These are phyloP conservation scores for Sebastes trivittatus DNA, from an alignment of 2,797 vertebrate species.

Conservation along the genomic window DNA sequence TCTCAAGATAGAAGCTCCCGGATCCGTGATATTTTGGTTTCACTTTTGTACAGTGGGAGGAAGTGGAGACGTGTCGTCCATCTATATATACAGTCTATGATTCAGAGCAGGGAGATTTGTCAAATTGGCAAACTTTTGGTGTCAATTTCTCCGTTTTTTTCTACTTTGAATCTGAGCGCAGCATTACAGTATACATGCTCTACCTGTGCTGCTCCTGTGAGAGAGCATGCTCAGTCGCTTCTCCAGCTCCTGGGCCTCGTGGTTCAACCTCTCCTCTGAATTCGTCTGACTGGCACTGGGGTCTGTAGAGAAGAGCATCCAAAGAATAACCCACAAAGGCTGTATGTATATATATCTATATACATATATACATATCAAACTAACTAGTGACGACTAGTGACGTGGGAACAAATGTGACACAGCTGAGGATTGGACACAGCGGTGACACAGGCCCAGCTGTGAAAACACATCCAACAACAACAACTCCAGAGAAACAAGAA, in stretches of 20 bases:
- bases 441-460: slow-evolving; percentile 28
- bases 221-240: slow-evolving; percentile 92
- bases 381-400: not conserved
- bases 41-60: too few species aligned
- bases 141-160: not conserved
- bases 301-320: slow-evolving; percentile 69
- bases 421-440: not conserved
- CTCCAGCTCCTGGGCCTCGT: slow-evolving; percentile 91
- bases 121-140: not conserved
- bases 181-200: not conserved
- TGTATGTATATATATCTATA: not conserved
- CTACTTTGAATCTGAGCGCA: not conserved
- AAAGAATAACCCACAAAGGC: not conserved
- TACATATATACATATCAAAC: not conserved
- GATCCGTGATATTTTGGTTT: too few species aligned
- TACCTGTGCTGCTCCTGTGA: slow-evolving; percentile 89
- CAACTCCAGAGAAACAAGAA: not conserved
- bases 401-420: slow-evolving; percentile 12
- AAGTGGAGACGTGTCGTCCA: too few species aligned
- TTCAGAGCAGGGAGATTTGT: not conserved
- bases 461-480: slow-evolving; percentile 31
- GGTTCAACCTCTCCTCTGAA: slow-evolving; percentile 87
- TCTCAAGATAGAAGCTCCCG: too few species aligned
- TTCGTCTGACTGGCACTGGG: slow-evolving; percentile 75
- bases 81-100: not conserved